Base-by-base conservation (phyloP, 2,113 vertebrate species). In the Paraplagusia blochii region DNA sequence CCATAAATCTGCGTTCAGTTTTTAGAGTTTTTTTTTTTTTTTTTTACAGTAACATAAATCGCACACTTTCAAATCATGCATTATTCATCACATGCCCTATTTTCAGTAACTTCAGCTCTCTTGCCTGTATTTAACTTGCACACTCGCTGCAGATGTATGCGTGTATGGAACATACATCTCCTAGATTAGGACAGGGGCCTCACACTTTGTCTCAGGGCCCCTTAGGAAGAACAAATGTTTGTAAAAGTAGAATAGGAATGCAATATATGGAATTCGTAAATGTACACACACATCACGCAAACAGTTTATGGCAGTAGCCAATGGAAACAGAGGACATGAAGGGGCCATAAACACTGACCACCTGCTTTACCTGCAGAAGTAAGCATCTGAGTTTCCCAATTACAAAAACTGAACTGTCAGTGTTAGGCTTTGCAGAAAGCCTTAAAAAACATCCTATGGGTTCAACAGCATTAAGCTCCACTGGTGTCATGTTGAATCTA, bases 181-280 rank as follows among this genome's bases (percentile, higher is more conserved):
- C 67, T 68, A 45, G 50, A 64, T 66, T 46, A 44, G 44, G 40
- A 66, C 35, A 15, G 44, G 74, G 63, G 71, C 77, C 69, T 81
- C 77, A 70, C 53, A 38, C 61, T 39, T 15, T n/a, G 9, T 39
- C 35, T 40, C 51, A 39, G 67, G 51, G 44, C 44, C 51, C 60
- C 74, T 73, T 72, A 87, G 74, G 45, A 77, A 52, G 49, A 81
- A 63, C 77, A 84, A 77, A 82, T 86, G 79, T 79, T 82, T 83
- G 59, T 65, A 56, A 74, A 80, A 86, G 61, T 16, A 46, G 58
- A 58, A 71, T 45, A 53, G 15, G 38, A 72, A 85, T 69, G 77
- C 55, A 72, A 74, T 60, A 70, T 69, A 67, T 66, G 48, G 63
- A 79, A 79, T 82, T 65, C 56, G 73, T 83, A 88, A 87, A 86